Base-by-base conservation (phyloP, 2,113 vertebrate genomes). In the Hyla sarda region DNA sequence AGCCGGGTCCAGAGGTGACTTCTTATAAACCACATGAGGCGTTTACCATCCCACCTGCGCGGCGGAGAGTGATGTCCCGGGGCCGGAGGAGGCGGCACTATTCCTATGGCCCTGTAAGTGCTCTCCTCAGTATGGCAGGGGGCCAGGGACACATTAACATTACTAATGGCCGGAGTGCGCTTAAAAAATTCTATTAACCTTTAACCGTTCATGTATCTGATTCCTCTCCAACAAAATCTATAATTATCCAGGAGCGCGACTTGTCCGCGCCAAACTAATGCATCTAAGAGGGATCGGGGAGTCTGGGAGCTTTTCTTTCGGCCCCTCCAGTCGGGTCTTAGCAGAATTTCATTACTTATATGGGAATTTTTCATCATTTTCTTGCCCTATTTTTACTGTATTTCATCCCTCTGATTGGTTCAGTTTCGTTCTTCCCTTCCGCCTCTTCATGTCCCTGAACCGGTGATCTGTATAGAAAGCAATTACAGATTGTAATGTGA, bases 161-260 rank as follows among this genome's bases (percentile, higher is more conserved):
- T 80, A 72, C 76, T 80, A 72, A 86, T 86, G 76, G 75, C 76
- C 14, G 45, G 78, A 72, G 84, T 72, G 84, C 60, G 79, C 56
- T 80, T 72, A 72, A 72, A 80, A 60, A 80, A 80, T 86, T 80
- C 84, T 86, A 86, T 86, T 86, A 86, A 86, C 84, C 84, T 86
- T 86, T 78, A 50, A 58, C 76, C 48, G 45, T 52, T 56, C 60
- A 45, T 25, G 76, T 30, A 56, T 86, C 75, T 80, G 84, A 86
- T 58, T 86, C 65, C 32, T 23, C 76, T 30, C 56, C 41, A 80
- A 71, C 65, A 47, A 69, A 80, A 86, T 80, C 75, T 48, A 86
- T 80, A 86, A 79, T 86, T 72, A 86, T 54, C 11, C 16, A 23
- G 23, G 12, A 72, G 75, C 10, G 56, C 41, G 34, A 41, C 30